These are phyloP conservation scores for Sylvietta virens DNA, from an alignment of 2,113 vertebrate genomes.

Conservation along the genomic window DNA sequence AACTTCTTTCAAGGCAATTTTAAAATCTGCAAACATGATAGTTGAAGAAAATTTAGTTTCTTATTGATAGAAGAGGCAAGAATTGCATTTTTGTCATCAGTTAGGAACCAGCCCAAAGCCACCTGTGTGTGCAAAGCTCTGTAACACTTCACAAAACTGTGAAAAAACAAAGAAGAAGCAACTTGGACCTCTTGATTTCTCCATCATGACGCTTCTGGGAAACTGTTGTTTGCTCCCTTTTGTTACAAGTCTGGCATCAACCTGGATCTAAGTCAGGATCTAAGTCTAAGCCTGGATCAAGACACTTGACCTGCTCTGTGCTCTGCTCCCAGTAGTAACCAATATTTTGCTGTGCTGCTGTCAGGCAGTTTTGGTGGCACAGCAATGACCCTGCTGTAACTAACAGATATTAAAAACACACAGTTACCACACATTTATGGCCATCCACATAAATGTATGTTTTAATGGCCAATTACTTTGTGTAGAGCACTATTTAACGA, in stretches of 20 bases:
- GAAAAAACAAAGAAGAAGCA: background rate
- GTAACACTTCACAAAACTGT: background rate
- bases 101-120: background rate
- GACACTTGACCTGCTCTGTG: background rate
- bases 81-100: background rate
- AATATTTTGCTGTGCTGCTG: background rate
- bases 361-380: background rate
- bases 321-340: background rate
- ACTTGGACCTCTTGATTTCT: background rate
- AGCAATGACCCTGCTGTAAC: background rate
- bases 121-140: background rate
- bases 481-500: background rate
- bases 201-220: background rate
- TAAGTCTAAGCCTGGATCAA: background rate
- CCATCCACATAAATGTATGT: background rate
- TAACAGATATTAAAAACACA: background rate
- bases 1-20: background rate
- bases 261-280: background rate
- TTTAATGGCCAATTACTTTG: conserved; percentile 18
- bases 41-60: background rate
- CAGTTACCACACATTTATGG: background rate
- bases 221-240: background rate
- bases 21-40: background rate
- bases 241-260: background rate
- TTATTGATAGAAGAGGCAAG: background rate